Conservation (phyloP, 2,888 invertebrate species). For the Muscina levida region DNA sequence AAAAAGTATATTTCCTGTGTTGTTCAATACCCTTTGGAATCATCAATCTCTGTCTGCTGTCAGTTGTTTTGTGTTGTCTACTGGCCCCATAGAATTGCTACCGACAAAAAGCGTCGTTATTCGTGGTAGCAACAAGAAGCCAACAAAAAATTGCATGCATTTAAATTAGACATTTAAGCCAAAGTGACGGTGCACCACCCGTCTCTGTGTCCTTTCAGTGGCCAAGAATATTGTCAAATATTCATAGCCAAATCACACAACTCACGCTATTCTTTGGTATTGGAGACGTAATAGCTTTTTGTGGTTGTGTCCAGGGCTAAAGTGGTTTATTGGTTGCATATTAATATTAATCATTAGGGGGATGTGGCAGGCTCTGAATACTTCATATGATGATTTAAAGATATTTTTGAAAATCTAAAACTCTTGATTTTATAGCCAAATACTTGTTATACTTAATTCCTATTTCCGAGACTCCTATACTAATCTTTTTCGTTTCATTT, state of each 20-base stretch:
- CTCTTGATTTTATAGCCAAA: too few species aligned
- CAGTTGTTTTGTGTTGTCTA: constrained; percentile 60
- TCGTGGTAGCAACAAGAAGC: constrained; percentile 26
- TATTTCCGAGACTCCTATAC: too few species aligned
- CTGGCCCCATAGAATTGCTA: constrained; percentile 35
- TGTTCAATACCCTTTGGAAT: constrained; percentile 68
- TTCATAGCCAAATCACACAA: constrained; percentile 25
- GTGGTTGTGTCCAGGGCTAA: too few species aligned
- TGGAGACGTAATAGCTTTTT: too few species aligned
- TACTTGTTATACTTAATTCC: too few species aligned
- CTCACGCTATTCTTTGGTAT: constrained; percentile 54
- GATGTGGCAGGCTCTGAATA: too few species aligned
- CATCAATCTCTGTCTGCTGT: constrained; percentile 65
- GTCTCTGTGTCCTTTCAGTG: constrained; percentile 24
- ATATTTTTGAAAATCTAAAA: too few species aligned
- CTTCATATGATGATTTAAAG: too few species aligned
- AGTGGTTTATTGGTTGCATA: too few species aligned
- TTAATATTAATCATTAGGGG: too few species aligned
- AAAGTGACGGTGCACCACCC: constrained; percentile 30
- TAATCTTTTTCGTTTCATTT: too few species aligned
- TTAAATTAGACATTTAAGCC: constrained; percentile 73
- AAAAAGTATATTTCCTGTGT: constrained; percentile 51
- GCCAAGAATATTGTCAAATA: constrained; percentile 51
- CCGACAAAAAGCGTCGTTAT: neutral
- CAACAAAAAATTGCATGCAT: constrained; percentile 69